Conservation (phyloP, 2,888 invertebrate species). For the Digitonthophagus gazella region DNA sequence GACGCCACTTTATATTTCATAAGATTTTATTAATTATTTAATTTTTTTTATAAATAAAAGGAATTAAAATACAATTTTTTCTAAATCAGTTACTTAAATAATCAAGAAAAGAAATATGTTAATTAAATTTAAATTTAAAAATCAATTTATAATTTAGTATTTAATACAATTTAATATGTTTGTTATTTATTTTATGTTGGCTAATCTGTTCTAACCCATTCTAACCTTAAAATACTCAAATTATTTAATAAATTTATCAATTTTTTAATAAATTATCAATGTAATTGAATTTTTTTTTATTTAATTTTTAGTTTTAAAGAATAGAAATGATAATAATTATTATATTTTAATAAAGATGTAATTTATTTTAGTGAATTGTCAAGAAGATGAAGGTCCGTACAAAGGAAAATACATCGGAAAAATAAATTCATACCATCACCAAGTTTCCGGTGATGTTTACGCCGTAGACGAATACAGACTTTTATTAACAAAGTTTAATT, state of each 20-base stretch:
- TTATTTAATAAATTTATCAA: neutral
- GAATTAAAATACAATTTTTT: too few species aligned
- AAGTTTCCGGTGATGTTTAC: slow-evolving; percentile 85
- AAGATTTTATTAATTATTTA: too few species aligned
- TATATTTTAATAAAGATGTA: neutral
- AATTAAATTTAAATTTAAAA: too few species aligned
- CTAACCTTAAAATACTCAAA: neutral
- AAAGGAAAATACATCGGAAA: slow-evolving; percentile 79
- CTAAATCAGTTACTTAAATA: too few species aligned
- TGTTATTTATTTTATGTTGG: too few species aligned
- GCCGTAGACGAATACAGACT: slow-evolving; percentile 85
- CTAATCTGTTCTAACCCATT: too few species aligned
- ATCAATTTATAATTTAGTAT: too few species aligned
- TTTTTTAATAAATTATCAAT: neutral
- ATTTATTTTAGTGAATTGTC: slow-evolving; percentile 35
- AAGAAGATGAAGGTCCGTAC: slow-evolving; percentile 72
- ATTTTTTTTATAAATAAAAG: too few species aligned
- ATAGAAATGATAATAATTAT: neutral
- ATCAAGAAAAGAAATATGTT: too few species aligned
- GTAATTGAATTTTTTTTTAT: neutral
- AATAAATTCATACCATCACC: slow-evolving; percentile 88
- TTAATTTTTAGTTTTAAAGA: neutral
- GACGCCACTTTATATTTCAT: too few species aligned
- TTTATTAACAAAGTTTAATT: slow-evolving; percentile 76
- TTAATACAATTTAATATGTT: too few species aligned